Evolutionary conservation across 2,888 invertebrate genomes (phyloP), one percentile per base, ranked within the genome.

Genomic region (Drosophila mimetica): DNA sequence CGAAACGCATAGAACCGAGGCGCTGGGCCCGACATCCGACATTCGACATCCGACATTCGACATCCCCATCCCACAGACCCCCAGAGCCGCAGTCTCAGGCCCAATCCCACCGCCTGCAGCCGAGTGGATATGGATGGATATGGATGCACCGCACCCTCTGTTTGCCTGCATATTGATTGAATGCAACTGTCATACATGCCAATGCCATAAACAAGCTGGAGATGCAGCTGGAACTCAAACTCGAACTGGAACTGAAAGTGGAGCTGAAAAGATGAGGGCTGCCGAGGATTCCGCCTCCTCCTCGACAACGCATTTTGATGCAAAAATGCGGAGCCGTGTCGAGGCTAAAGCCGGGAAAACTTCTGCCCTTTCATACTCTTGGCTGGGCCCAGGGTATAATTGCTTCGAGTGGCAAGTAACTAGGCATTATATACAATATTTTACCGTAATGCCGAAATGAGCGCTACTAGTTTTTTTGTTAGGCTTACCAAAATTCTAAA

Each of bases 161-260:
- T 59, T 61, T 42, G 66, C 71, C 58, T 74, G 79, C 79, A 77
- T 79, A 77, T 77, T 77, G 77, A 77, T 77, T 77, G 77, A 79
- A 77, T 74, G 77, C 77, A 79, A 77, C 77, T 77, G 78, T 80
- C 76, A 76, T 77, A 79, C 77, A 79, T 76, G 74, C 74, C 77
- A 71, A 69, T 76, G 79, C 60, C 77, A 79, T 77, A 77, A 77
- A 76, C 77, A 77, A 74, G 77, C 59, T 52, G 20, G 59, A 66
- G 53, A 22, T 51, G 69, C 64, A 50, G 52, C 47, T 50, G 70
- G 14, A 70, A 28, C 54, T 46, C 44, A 13, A 48, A 44, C 37
- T 42, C 60, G 34, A 66, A 42, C 44, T 46, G 28, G 22, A 42
- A 25, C 42, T 37, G 22, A 34, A 37, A 37, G 37, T 9, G 22